phyloP scores from a whole-genome alignment of 2,113 vertebrate genomes.

The Spea bombifrons region DNA sequence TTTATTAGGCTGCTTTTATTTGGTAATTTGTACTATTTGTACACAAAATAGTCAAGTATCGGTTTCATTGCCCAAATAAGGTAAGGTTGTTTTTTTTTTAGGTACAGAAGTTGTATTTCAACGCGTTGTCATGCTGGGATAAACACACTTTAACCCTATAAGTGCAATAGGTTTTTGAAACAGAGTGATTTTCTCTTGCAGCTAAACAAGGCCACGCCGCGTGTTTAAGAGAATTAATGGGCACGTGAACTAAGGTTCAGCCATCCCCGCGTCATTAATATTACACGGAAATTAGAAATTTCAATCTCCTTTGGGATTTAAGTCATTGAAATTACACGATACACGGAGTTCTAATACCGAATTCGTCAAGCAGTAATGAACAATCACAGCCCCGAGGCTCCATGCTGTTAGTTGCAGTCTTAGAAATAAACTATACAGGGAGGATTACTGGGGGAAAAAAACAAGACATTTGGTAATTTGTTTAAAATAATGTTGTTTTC shows the following conservation, averaged over 20 bases:
- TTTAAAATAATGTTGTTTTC: conserved; percentile 15
- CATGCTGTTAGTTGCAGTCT: conserved; percentile 31
- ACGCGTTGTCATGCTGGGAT: too few relatives aligned
- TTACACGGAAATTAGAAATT: conserved; percentile 30
- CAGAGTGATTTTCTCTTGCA: too few relatives aligned
- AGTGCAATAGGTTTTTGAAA: too few relatives aligned
- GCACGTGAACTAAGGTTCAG: neutral
- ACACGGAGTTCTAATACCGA: conserved; percentile 24
- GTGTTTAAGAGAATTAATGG: neutral
- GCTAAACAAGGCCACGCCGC: too few relatives aligned
- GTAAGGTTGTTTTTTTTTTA: too few relatives aligned
- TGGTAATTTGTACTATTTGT: too few relatives aligned
- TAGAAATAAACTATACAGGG: neutral
- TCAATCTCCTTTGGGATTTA: conserved; percentile 36
- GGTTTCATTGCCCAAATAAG: too few relatives aligned
- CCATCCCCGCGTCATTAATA: conserved; percentile 20
- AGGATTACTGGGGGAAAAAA: neutral
- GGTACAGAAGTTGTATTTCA: too few relatives aligned
- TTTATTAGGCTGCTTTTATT: too few relatives aligned
- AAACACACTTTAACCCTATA: too few relatives aligned
- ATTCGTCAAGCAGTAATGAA: conserved; percentile 41
- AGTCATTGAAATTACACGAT: conserved; percentile 11
- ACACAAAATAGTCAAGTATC: too few relatives aligned
- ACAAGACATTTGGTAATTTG: neutral
- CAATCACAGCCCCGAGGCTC: conserved; percentile 25